These are phyloP conservation scores for Ophiothrix spiculata DNA, from an alignment of 35 echinoderm and acorn worm genomes.

Conservation along the genomic window DNA sequence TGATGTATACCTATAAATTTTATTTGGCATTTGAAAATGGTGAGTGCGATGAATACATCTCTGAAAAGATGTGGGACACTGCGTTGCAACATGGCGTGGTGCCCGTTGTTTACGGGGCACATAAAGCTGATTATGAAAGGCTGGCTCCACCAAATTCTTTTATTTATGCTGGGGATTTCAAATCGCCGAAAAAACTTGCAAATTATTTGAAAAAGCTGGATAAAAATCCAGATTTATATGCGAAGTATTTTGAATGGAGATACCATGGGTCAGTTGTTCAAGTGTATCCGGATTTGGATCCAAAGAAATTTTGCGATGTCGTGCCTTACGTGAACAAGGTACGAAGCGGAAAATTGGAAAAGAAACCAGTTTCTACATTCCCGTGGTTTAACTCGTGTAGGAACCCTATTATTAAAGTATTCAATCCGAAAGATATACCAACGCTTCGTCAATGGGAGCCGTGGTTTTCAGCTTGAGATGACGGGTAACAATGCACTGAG, in stretches of 20 bases:
- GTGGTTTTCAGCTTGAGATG: neutral
- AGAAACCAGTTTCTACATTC: constrained; percentile 28
- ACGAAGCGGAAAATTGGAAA: constrained; percentile 14
- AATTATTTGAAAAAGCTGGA: constrained; percentile 57
- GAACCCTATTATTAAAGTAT: neutral
- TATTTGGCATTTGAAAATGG: constrained; percentile 79
- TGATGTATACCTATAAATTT: constrained; percentile 89
- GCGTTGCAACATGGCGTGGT: constrained; percentile 53
- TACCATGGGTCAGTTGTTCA: constrained; percentile 39
- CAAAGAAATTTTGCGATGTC: constrained; percentile 51
- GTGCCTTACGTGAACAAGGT: constrained; percentile 43
- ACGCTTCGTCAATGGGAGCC: neutral
- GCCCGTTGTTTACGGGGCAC: constrained; percentile 75
- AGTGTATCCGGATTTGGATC: constrained; percentile 52
- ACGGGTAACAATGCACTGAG: neutral
- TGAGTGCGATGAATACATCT: constrained; percentile 75
- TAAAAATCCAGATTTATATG: constrained; percentile 54
- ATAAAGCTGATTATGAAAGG: constrained; percentile 47
- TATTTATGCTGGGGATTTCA: constrained; percentile 75
- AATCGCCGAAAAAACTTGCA: constrained; percentile 51
- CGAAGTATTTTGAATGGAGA: constrained; percentile 68
- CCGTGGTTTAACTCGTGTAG: constrained; percentile 68
- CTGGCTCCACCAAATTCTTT: constrained; percentile 69
- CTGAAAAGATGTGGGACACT: constrained; percentile 78
- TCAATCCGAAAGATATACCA: constrained; percentile 1